Conservation (phyloP, 2,113 vertebrate species). For the Furnarius figulus region DNA sequence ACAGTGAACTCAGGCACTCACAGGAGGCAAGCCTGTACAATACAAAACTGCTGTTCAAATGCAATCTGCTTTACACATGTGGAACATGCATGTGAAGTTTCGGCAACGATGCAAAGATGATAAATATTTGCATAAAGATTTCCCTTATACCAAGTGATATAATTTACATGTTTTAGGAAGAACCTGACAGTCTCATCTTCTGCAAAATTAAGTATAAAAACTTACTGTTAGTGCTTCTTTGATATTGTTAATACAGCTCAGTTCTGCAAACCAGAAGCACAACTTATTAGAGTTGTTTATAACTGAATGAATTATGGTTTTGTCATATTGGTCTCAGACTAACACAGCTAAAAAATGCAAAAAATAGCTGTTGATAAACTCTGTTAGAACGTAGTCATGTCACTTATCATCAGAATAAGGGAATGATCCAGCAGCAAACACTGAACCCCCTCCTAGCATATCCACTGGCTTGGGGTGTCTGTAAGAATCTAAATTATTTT, state of each 20-base stretch:
- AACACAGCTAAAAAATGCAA: not conserved
- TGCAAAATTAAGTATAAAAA: not conserved
- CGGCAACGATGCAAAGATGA: not conserved
- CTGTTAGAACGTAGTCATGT: not conserved
- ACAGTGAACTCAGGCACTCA: not conserved
- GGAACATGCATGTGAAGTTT: not conserved
- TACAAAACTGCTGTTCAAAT: not conserved
- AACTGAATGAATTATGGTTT: not conserved
- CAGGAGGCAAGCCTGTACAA: not conserved
- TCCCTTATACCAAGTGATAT: not conserved
- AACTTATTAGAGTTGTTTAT: not conserved
- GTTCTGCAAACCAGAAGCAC: not conserved
- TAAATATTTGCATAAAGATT: not conserved
- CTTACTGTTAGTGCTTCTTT: not conserved
- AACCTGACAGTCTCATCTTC: not conserved
- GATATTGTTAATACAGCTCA: not conserved
- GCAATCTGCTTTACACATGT: fast-evolving
- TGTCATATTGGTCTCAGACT: not conserved
- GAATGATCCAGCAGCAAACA: not conserved
- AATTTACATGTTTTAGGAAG: not conserved
- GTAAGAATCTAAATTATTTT: not conserved
- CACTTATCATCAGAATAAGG: not conserved
- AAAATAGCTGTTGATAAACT: not conserved
- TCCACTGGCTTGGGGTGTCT: not conserved
- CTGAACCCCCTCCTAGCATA: fast-evolving